Evolutionary conservation across 2,797 vertebrate genomes (phyloP).

Genomic region (Dendrocincla fuliginosa): DNA sequence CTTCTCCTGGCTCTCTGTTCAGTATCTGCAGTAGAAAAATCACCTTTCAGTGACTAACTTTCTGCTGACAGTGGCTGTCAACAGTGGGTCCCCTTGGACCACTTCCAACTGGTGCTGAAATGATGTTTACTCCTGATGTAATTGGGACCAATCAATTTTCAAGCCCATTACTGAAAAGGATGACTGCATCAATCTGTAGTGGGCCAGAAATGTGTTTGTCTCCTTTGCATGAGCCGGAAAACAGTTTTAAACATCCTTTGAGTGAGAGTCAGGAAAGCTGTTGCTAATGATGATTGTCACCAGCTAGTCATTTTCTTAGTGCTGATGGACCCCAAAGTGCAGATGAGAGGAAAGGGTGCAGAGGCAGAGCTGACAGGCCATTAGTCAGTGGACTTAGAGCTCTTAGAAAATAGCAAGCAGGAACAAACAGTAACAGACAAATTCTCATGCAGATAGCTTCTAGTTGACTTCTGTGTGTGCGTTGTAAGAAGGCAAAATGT

Average conservation of each 20-base stretch:
- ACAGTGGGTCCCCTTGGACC: conserved; percentile 32
- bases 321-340: conserved; percentile 35
- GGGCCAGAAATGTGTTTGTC: conserved; percentile 47
- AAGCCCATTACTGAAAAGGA: conserved; percentile 43
- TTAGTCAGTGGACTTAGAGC: not conserved
- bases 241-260: conserved; percentile 39
- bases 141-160: conserved; percentile 64
- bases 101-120: conserved; percentile 58
- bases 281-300: conserved; percentile 42
- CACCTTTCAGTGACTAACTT: conserved; percentile 39
- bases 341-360: conserved; percentile 13
- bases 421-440: not conserved
- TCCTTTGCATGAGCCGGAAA: not conserved
- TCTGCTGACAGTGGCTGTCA: conserved; percentile 57
- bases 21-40: conserved; percentile 32
- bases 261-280: conserved; percentile 29
- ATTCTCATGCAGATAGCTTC: not conserved
- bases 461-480: not conserved
- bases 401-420: not conserved
- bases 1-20: not conserved
- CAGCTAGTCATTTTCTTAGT: conserved; percentile 35
- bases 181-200: conserved; percentile 53
- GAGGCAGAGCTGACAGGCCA: not conserved
- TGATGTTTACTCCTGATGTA: conserved; percentile 57
- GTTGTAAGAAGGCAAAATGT: not conserved